A percentile compares a stretch with the other conserved stretches of the same genome.
phyloP scores from a whole-genome alignment of 2,113 vertebrate species.

The Chascanopsetta lugubris region DNA sequence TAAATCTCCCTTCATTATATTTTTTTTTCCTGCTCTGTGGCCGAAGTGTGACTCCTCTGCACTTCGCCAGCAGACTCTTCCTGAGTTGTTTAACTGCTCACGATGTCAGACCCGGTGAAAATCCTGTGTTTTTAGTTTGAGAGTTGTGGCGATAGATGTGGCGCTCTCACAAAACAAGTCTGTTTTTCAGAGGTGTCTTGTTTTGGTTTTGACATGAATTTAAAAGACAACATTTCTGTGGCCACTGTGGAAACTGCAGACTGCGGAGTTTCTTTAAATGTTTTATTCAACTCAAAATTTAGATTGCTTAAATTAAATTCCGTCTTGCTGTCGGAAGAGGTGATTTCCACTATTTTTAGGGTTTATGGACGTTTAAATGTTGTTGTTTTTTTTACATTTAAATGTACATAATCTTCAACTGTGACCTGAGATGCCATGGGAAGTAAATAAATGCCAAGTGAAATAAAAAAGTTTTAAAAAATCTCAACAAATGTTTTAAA shows the following conservation, averaged over 20 bases:
- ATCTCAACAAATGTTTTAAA: too few relatives aligned
- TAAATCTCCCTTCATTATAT: constrained; percentile 8
- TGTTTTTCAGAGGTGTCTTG: constrained; percentile 2
- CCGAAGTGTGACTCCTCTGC: constrained; percentile 3
- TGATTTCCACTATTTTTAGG: too few relatives aligned
- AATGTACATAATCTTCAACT: too few relatives aligned
- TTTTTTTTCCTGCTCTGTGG: constrained; percentile 24
- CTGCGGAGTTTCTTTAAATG: not conserved
- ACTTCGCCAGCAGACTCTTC: constrained; percentile 9
- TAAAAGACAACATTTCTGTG: constrained; percentile 20
- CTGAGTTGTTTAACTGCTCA: constrained; percentile 2
- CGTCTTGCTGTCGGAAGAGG: too few relatives aligned
- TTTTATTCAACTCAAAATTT: not conserved
- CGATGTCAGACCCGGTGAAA: constrained; percentile 1
- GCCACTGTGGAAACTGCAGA: constrained; percentile 10
- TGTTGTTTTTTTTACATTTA: too few relatives aligned
- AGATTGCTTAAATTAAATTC: too few relatives aligned
- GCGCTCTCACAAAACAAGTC: constrained; percentile 8
- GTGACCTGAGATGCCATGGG: too few relatives aligned
- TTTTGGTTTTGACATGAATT: constrained; percentile 1
- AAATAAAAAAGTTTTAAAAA: too few relatives aligned
- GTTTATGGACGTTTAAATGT: too few relatives aligned
- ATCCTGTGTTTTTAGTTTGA: constrained; percentile 8
- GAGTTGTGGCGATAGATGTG: constrained; percentile 14
- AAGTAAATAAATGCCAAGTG: too few relatives aligned